phyloP scores from a whole-genome alignment of 2,888 invertebrate genomes.

The Cheilosia soror region DNA sequence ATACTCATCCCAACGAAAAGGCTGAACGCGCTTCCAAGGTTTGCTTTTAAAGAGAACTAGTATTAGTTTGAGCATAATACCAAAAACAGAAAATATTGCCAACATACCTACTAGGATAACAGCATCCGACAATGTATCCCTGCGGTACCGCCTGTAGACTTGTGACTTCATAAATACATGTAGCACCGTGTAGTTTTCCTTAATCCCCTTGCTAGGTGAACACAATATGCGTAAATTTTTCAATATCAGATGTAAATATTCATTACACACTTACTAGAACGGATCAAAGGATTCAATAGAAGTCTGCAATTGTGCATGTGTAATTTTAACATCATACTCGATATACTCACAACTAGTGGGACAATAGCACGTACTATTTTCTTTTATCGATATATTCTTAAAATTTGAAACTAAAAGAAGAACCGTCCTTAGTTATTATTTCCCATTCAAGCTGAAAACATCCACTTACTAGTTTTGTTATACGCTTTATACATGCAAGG shows the following conservation, averaged over 20 bases:
- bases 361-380: slow-evolving; percentile 78
- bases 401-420: slow-evolving; percentile 11
- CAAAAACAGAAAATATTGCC: too few species aligned
- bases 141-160: not conserved
- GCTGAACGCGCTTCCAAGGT: too few species aligned
- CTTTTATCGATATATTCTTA: slow-evolving; percentile 16
- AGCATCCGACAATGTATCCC: not conserved
- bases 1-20: too few species aligned
- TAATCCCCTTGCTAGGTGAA: not conserved
- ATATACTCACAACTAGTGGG: slow-evolving; percentile 80
- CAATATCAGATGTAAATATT: too few species aligned
- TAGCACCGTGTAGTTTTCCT: not conserved
- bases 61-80: too few species aligned
- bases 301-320: slow-evolving; percentile 69
- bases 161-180: not conserved
- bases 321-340: slow-evolving; percentile 79
- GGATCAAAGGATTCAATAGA: too few species aligned
- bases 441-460: not conserved
- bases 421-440: not conserved
- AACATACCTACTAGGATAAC: not conserved
- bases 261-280: too few species aligned
- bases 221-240: not conserved
- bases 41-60: too few species aligned
- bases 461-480: slow-evolving; percentile 78
- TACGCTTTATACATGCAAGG: slow-evolving; percentile 84